These are phyloP conservation scores for Bos indicus DNA, from an alignment of 2,113 vertebrate genomes.

Conservation along the genomic window DNA sequence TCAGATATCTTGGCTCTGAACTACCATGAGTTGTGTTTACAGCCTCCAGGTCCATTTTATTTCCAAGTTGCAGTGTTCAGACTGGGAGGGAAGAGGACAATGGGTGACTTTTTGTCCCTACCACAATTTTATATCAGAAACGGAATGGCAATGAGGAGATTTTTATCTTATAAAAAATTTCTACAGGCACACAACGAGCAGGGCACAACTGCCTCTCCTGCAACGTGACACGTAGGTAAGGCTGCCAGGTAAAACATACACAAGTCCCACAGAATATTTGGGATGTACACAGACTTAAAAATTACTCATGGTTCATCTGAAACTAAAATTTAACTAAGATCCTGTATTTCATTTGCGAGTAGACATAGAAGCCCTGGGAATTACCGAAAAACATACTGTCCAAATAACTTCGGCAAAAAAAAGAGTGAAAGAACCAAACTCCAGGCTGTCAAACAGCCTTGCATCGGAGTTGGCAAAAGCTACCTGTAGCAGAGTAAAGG, in stretches of 20 bases:
- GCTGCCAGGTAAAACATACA: neutral
- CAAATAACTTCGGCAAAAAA: neutral
- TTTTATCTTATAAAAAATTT: constrained; percentile 1
- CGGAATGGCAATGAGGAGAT: neutral
- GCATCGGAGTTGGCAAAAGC: neutral
- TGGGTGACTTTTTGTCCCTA: neutral
- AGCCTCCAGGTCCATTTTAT: neutral
- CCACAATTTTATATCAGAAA: neutral
- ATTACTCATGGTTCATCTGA: neutral
- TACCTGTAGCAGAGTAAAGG: neutral
- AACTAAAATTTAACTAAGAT: neutral
- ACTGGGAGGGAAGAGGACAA: neutral
- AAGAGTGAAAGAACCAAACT: neutral
- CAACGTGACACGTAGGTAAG: neutral
- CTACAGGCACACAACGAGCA: neutral
- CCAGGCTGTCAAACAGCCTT: neutral
- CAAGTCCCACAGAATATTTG: neutral
- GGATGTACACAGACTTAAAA: neutral
- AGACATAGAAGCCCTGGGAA: neutral
- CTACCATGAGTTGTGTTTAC: neutral
- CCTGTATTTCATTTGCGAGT: neutral
- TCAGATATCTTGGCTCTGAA: neutral
- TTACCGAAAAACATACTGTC: neutral
- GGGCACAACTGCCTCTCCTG: neutral
- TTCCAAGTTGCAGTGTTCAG: neutral